A percentile compares a stretch with the other conserved stretches of the same genome.
Conservation (phyloP, 1,140 invertebrate species). For the Trichogramma pretiosum region DNA sequence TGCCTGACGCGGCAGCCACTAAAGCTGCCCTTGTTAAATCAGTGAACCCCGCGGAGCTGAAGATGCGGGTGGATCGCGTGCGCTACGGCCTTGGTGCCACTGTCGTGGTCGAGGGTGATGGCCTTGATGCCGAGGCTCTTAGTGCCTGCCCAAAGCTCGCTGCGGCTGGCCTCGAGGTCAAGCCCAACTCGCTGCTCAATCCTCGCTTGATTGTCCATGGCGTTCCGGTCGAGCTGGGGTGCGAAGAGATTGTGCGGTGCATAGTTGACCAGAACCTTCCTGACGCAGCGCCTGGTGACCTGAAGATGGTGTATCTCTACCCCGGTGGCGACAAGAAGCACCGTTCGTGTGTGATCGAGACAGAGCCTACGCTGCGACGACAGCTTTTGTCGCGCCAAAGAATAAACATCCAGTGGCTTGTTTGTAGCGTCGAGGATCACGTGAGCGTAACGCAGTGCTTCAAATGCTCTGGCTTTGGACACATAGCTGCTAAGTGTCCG, state of each 20-base stretch:
- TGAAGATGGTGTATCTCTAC: neutral
- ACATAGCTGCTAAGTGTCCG: neutral
- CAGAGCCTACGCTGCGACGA: neutral
- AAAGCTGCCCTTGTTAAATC: neutral
- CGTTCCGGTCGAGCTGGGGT: neutral
- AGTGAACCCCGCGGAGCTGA: too few species aligned
- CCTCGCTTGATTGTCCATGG: neutral
- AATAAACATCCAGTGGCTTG: neutral
- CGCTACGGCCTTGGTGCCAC: neutral
- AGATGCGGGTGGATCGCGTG: too few species aligned
- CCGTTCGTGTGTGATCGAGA: neutral
- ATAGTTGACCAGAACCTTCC: neutral
- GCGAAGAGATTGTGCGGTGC: neutral
- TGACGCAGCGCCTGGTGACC: neutral
- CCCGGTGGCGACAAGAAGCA: neutral
- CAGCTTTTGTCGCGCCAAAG: neutral
- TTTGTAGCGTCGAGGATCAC: neutral
- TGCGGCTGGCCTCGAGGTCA: neutral
- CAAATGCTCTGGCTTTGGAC: neutral
- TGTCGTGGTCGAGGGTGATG: neutral
- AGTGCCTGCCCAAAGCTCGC: neutral
- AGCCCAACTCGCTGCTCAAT: neutral
- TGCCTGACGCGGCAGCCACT: neutral
- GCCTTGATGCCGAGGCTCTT: constrained; percentile 2
- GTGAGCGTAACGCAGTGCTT: neutral